Evolutionary conservation across 35 echinoderm and acorn worm species (phyloP).

Genomic region (Ptychodera flava): DNA sequence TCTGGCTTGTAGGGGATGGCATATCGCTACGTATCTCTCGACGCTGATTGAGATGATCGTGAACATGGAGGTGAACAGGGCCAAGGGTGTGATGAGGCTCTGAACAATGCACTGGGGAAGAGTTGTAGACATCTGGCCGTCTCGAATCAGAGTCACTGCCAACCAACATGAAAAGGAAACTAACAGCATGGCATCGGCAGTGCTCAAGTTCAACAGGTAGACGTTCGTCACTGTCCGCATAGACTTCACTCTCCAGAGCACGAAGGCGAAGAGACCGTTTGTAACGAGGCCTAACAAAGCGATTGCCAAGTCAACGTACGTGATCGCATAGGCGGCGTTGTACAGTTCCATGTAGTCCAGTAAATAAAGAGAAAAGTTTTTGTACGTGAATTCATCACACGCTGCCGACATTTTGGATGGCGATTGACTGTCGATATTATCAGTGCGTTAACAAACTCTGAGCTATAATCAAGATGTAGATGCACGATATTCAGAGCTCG

Average conservation of each 20-base stretch:
- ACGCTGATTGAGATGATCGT: constrained; percentile 13
- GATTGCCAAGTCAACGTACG: background rate
- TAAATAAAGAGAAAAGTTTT: background rate
- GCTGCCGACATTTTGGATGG: background rate
- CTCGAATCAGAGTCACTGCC: background rate
- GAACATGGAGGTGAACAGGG: constrained; percentile 15
- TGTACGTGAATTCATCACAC: background rate
- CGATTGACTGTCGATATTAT: no score
- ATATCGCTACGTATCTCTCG: constrained; percentile 24
- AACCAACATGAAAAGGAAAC: background rate
- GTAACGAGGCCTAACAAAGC: constrained; percentile 5
- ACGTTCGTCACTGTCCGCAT: constrained; percentile 10
- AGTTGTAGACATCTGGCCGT: background rate
- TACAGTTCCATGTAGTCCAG: background rate
- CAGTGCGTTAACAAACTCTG: no score
- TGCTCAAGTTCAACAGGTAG: constrained; percentile 7
- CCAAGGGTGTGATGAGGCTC: background rate
- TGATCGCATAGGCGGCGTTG: background rate
- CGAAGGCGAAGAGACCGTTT: constrained; percentile 21
- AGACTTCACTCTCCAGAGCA: background rate
- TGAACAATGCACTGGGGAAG: background rate
- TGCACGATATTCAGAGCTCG: no score
- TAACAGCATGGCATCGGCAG: constrained; percentile 5
- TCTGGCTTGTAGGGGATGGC: constrained; percentile 1
- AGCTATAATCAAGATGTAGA: no score